Evolutionary conservation across 2,113 vertebrate genomes (phyloP).

Genomic region (Proteles cristata): DNA sequence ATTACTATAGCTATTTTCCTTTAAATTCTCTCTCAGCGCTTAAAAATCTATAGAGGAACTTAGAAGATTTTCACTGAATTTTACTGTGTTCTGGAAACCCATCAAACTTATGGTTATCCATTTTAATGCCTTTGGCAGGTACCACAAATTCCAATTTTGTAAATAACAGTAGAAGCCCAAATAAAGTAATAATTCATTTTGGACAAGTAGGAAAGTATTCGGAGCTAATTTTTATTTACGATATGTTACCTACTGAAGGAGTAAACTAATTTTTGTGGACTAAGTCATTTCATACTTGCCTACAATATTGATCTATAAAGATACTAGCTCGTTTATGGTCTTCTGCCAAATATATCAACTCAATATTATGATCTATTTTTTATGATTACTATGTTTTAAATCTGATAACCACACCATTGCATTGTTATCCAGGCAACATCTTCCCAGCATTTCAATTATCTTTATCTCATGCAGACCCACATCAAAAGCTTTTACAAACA

Average conservation of each 20-base stretch:
- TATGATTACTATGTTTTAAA: constrained; percentile 71
- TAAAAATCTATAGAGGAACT: constrained; percentile 56
- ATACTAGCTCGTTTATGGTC: constrained; percentile 41
- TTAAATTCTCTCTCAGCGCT: constrained; percentile 13
- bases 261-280: constrained; percentile 23
- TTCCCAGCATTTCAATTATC: constrained; percentile 78
- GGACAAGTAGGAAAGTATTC: constrained; percentile 24
- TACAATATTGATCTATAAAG: constrained; percentile 47
- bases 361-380: constrained; percentile 64
- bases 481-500: constrained; percentile 77
- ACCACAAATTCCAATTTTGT: constrained; percentile 31
- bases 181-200: constrained; percentile 53
- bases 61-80: constrained; percentile 38
- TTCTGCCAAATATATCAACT: constrained; percentile 52
- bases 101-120: neutral
- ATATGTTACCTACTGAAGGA: constrained; percentile 15
- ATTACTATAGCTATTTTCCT: constrained; percentile 6
- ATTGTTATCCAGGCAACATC: constrained; percentile 70
- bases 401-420: constrained; percentile 71
- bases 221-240: constrained; percentile 57
- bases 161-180: constrained; percentile 34
- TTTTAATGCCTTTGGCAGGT: constrained; percentile 24
- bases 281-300: constrained; percentile 62
- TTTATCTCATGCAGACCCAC: constrained; percentile 70
- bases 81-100: constrained; percentile 46